phyloP scores from a whole-genome alignment of 2,113 vertebrate genomes.

The Alethe diademata region DNA sequence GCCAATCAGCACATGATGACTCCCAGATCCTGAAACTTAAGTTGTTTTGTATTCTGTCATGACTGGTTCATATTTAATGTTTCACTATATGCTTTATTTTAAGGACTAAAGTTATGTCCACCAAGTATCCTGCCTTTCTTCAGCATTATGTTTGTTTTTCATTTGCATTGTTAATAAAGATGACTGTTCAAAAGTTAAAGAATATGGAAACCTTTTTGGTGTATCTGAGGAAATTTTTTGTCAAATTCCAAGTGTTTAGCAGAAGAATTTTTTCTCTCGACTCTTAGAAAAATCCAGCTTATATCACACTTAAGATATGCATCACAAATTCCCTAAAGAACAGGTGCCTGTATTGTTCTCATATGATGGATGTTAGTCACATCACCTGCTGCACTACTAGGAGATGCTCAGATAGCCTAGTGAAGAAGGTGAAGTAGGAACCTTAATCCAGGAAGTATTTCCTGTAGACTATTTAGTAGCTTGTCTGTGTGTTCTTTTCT shows the following conservation, averaged over 20 bases:
- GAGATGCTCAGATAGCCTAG: background rate
- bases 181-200: background rate
- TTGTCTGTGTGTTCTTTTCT: background rate
- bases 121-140: background rate
- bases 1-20: background rate
- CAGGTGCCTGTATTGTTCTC: background rate
- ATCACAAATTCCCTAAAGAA: background rate
- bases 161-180: background rate
- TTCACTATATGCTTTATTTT: background rate
- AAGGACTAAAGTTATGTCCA: background rate
- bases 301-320: background rate
- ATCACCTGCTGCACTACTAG: constrained; percentile 9
- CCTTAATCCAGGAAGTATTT: background rate
- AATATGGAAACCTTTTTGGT: background rate
- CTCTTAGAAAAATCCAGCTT: background rate
- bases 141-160: background rate
- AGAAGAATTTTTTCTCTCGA: background rate
- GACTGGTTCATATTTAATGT: background rate
- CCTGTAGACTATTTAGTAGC: background rate
- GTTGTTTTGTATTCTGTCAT: background rate
- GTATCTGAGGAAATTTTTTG: background rate
- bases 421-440: background rate
- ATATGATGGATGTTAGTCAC: background rate
- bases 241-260: background rate
- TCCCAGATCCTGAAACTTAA: background rate